A percentile compares a stretch with the other conserved stretches of the same genome.
phyloP scores from a whole-genome alignment of 2,888 invertebrate species.

The Tinea pellionella region DNA sequence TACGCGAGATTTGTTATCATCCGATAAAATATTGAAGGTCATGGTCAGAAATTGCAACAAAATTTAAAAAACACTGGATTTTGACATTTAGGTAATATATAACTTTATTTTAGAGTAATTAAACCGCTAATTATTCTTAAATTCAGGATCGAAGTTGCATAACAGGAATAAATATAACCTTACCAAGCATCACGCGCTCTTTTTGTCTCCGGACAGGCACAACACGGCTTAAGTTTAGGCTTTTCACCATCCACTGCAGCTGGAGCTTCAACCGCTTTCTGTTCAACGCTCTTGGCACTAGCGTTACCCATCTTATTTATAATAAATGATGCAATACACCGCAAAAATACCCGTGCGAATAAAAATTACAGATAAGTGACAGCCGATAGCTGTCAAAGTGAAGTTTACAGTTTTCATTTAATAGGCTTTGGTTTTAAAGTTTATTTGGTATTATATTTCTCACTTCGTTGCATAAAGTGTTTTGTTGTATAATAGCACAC shows the following conservation, averaged over 20 bases:
- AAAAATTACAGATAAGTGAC: no score
- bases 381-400: no score
- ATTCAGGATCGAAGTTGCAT: background rate
- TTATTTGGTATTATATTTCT: no score
- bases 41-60: background rate
- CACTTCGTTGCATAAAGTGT: no score
- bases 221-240: conserved; percentile 92
- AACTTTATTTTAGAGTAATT: no score
- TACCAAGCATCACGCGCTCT: conserved; percentile 91
- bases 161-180: conserved; percentile 38
- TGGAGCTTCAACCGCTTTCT: conserved; percentile 50
- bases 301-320: conserved; percentile 46
- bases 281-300: conserved; percentile 18
- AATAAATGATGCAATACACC: no score
- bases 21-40: background rate
- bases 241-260: conserved; percentile 59
- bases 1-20: background rate
- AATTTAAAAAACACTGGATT: no score
- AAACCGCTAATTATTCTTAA: background rate
- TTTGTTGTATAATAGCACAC: no score
- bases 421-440: no score
- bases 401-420: no score
- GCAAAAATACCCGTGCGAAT: no score
- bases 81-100: no score
- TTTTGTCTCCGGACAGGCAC: conserved; percentile 97